Evolutionary conservation across 1,140 invertebrate species (phyloP).

Genomic region (Aradophagus sp.): DNA sequence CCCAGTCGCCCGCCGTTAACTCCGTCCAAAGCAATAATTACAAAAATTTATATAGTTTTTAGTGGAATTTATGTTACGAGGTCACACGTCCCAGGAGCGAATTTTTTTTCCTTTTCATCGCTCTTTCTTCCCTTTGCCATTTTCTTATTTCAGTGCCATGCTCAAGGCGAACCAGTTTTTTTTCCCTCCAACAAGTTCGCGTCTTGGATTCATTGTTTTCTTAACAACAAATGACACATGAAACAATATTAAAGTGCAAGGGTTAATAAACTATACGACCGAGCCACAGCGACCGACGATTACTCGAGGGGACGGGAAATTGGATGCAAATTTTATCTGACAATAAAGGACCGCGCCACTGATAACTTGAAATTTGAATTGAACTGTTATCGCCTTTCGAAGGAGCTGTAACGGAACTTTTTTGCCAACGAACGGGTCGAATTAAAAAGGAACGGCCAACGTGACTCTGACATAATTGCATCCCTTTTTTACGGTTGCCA

Average conservation of each 20-base stretch:
- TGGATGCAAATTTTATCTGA: too few relatives aligned
- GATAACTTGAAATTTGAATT: too few relatives aligned
- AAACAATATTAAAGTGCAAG: conserved; percentile 38
- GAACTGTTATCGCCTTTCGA: background rate
- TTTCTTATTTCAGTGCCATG: conserved; percentile 56
- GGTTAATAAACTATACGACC: conserved; percentile 40
- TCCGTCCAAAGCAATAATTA: conserved; percentile 15
- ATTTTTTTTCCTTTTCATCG: conserved; percentile 39
- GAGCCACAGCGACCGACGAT: background rate
- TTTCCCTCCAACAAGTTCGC: conserved; percentile 34
- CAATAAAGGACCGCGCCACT: too few relatives aligned
- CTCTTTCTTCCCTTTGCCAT: conserved; percentile 53
- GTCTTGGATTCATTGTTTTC: conserved; percentile 44
- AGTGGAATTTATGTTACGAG: conserved; percentile 58
- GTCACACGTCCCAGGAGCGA: conserved; percentile 30
- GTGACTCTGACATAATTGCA: conserved; percentile 3
- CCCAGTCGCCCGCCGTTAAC: conserved; percentile 6
- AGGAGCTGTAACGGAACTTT: background rate
- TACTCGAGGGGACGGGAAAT: too few relatives aligned
- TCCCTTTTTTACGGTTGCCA: conserved; percentile 2
- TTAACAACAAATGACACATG: conserved; percentile 46
- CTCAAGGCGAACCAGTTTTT: conserved; percentile 57
- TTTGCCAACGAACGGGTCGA: background rate
- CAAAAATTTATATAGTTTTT: conserved; percentile 35
- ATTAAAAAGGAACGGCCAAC: conserved; percentile 1